Percentiles rank a stretch among this genome's conserved stretches.
phyloP scores from a whole-genome alignment of 2,888 invertebrate species.

The Leuctra nigra region DNA sequence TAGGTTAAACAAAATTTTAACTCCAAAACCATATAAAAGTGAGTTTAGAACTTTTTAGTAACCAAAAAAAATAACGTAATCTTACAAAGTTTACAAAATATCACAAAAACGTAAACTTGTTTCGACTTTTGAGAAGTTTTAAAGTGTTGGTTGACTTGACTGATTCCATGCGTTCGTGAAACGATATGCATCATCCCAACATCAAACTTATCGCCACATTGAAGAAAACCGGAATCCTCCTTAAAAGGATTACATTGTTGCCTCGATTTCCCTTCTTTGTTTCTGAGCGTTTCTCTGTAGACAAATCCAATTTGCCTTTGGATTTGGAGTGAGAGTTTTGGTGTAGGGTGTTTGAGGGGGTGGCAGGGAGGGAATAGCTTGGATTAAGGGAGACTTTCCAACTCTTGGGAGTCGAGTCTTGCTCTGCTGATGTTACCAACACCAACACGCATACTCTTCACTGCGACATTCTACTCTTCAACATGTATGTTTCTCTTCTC shows the following conservation, averaged over 20 bases:
- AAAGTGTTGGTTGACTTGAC: no score
- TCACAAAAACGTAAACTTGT: not conserved
- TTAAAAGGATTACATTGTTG: slow-evolving; percentile 27
- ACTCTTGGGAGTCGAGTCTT: slow-evolving; percentile 12
- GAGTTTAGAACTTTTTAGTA: not conserved
- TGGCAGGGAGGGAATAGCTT: slow-evolving; percentile 6
- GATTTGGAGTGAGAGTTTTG: slow-evolving; percentile 23
- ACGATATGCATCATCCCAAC: no score
- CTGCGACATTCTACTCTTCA: no score
- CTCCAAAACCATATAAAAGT: no score
- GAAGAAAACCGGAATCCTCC: slow-evolving; percentile 1
- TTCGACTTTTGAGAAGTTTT: not conserved
- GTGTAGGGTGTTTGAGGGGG: slow-evolving; percentile 5
- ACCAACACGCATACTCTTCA: not conserved
- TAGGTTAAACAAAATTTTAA: no score
- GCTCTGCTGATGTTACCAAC: not conserved
- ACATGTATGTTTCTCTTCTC: no score
- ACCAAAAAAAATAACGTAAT: no score
- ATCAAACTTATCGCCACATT: no score
- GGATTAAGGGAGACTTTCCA: slow-evolving; percentile 12
- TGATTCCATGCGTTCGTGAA: not conserved
- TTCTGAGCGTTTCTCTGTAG: slow-evolving; percentile 22
- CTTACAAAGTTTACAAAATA: no score
- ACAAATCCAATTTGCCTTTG: slow-evolving; percentile 28
- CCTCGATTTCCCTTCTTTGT: slow-evolving; percentile 20